Evolutionary conservation across 2,113 vertebrate genomes (phyloP).

Genomic region (Oryzias javanicus): DNA sequence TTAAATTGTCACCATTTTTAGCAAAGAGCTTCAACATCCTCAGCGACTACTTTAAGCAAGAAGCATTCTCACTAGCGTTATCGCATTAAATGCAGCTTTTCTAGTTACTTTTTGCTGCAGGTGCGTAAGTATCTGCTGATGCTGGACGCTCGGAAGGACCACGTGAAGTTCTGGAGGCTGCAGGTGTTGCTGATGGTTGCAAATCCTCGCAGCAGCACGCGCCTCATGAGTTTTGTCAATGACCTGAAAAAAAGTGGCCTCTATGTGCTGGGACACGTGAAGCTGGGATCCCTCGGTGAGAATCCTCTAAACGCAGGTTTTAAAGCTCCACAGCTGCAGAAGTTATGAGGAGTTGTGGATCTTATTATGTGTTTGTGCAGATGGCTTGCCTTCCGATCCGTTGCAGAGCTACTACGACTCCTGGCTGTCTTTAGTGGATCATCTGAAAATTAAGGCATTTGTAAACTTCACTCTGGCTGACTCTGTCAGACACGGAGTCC

Average conservation of each 20-base stretch:
- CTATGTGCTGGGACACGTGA: slow-evolving; percentile 89
- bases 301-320: not conserved
- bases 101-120: slow-evolving; percentile 52
- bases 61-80: no score
- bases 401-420: slow-evolving; percentile 81
- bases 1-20: no score
- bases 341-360: no score
- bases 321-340: no score
- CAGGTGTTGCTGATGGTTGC: slow-evolving; percentile 91
- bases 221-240: slow-evolving; percentile 88
- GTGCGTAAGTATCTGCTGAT: slow-evolving; percentile 91
- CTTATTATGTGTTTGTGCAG: slow-evolving; percentile 51
- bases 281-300: slow-evolving; percentile 87
- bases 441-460: slow-evolving; percentile 87
- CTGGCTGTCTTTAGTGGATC: slow-evolving; percentile 85
- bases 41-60: no score
- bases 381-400: slow-evolving; percentile 80
- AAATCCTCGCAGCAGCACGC: slow-evolving; percentile 82
- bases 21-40: no score
- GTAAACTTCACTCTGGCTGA: slow-evolving; percentile 84
- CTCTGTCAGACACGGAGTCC: slow-evolving; percentile 79
- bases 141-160: slow-evolving; percentile 92
- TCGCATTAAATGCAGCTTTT: no score
- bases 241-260: slow-evolving; percentile 94
- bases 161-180: slow-evolving; percentile 93